A percentile compares a stretch with the other conserved stretches of the same genome.
Evolutionary conservation across 2,888 invertebrate species (phyloP).

Genomic region (Mactromeris polynyma): DNA sequence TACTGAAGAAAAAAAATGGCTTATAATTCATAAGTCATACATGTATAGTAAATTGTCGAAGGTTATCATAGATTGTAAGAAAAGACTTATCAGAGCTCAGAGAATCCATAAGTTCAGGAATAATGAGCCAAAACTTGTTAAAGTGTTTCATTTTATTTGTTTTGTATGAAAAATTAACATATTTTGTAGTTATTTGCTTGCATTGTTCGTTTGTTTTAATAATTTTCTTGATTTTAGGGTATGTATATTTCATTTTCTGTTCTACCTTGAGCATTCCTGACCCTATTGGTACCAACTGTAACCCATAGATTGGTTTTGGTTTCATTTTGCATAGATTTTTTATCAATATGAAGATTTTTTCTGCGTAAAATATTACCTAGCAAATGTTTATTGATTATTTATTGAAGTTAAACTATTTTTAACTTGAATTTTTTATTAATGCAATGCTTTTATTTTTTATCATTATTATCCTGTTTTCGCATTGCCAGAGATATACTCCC

Average conservation of each 20-base stretch:
- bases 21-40: too few relatives aligned
- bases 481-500: not conserved
- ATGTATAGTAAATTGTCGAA: too few relatives aligned
- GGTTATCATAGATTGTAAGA: too few relatives aligned
- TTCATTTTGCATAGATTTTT: not conserved
- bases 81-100: too few relatives aligned
- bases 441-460: not conserved
- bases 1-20: too few relatives aligned
- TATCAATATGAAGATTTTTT: not conserved
- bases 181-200: conserved; percentile 26
- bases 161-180: not conserved
- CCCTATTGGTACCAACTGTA: not conserved
- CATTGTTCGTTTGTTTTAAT: conserved; percentile 17
- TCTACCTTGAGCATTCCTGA: conserved; percentile 37
- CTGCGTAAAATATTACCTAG: not conserved
- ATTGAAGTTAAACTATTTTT: not conserved
- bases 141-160: too few relatives aligned
- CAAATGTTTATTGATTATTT: not conserved
- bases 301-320: conserved; percentile 25
- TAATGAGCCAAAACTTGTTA: too few relatives aligned
- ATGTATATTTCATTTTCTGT: conserved; percentile 14
- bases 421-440: not conserved
- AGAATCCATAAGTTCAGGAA: too few relatives aligned
- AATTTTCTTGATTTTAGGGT: conserved; percentile 6
- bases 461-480: not conserved